Evolutionary conservation across 2,797 vertebrate species (phyloP).

Genomic region (Notolabrus celidotus): DNA sequence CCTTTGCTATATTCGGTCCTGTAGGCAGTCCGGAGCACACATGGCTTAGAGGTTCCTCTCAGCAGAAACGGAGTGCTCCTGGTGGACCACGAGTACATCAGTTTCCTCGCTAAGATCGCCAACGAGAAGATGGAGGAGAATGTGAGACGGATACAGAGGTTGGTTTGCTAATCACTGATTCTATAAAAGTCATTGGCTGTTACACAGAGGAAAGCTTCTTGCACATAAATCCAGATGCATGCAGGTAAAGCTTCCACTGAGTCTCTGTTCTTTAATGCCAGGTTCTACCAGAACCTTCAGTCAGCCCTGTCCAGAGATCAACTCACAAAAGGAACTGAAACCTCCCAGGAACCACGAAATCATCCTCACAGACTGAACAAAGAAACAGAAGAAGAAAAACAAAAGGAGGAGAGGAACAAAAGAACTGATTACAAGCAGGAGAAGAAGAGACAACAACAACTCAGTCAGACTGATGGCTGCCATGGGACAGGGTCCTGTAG

Average conservation of each 20-base stretch:
- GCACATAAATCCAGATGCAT: background rate
- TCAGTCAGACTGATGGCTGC: conserved; percentile 14
- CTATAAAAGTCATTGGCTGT: rapidly evolving
- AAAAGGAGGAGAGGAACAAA: conserved; percentile 1
- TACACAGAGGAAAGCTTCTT: background rate
- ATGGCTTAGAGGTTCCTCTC: conserved; percentile 93
- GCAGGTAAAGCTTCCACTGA: background rate
- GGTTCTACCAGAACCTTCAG: conserved; percentile 70
- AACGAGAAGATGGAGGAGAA: conserved; percentile 96
- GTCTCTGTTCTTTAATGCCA: conserved; percentile 12
- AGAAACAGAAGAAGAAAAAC: background rate
- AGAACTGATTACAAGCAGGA: conserved; percentile 55
- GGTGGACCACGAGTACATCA: conserved; percentile 89
- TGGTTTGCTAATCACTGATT: conserved; percentile 21
- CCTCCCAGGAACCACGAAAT: conserved; percentile 16
- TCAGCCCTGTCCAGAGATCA: conserved; percentile 30
- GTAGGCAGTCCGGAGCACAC: conserved; percentile 91
- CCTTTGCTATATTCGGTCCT: conserved; percentile 9
- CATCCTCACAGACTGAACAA: background rate
- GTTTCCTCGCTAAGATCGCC: conserved; percentile 88
- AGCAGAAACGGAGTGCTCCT: conserved; percentile 86
- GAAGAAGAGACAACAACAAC: conserved; percentile 43
- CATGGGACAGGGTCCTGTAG: conserved; percentile 25
- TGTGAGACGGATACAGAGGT: conserved; percentile 90
- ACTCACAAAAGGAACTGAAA: conserved; percentile 12